Evolutionary conservation across 2,113 vertebrate species (phyloP), one percentile per base, ranked within the genome.

Genomic region (Brachyhypopomus gauderio): DNA sequence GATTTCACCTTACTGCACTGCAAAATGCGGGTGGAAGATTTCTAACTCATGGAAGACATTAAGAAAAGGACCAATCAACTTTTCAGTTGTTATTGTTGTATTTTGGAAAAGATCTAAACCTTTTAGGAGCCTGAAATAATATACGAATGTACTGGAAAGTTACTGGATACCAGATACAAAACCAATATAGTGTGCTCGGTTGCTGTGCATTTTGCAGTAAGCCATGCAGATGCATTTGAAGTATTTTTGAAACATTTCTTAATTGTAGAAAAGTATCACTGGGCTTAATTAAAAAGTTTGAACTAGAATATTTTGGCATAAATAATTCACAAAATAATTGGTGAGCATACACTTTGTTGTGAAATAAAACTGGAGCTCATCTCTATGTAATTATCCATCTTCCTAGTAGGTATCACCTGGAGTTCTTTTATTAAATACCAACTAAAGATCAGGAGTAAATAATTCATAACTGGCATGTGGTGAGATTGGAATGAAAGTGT

Each of bases 381-480:
- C 60, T 27, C 60, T 75, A 55, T 6, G 62, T 80, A 80, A 80
- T 83, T 80, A 77, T 71, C 56, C 67, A 30, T 38, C 55, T 67
- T 83, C 56, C 34, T 79, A 72, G 81, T 76, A 63, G 84, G 64
- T 66, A 67, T 55, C 77, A 62, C 83, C 17, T 52, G 76, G 56
- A 63, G 81, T 86, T 77, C 60, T 83, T 85, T 86, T 60, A 83
- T 89, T 45, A 56, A 81, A 90, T 81, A 88, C 58, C 86, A 81
- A 59, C 60, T 90, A 91, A 93, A 93, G 90, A 91, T 93, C 92
- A 93, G 41, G 27, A 85, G 81, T 93, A 89, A 93, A 93, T 93
- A 91, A 93, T 92, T 92, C 85, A 93, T 92, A 48, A 58, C 70
- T 59, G 86, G 69, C 85, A 86, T 83, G 89, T 87, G 85, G 77